These are phyloP conservation scores for Phlogophora meticulosa DNA, from an alignment of 2,888 invertebrate genomes.

Conservation along the genomic window DNA sequence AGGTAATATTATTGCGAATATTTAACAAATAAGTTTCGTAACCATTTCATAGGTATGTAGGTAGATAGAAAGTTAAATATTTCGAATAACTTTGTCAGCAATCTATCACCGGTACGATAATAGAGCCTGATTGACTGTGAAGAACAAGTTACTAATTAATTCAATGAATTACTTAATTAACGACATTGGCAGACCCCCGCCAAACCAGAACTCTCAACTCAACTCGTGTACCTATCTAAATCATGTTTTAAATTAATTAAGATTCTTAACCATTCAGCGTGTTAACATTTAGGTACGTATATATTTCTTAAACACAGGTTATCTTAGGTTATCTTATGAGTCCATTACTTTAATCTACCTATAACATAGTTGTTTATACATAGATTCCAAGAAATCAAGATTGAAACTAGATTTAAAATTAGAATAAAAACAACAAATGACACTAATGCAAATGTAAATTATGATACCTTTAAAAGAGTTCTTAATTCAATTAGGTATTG, in stretches of 20 bases:
- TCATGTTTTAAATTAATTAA: constrained; percentile 22
- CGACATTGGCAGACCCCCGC: constrained; percentile 24
- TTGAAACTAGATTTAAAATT: constrained; percentile 25
- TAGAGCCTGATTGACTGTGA: constrained; percentile 39
- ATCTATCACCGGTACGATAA: constrained; percentile 48
- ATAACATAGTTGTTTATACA: background rate
- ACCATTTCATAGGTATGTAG: constrained; percentile 17
- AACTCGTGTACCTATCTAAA: constrained; percentile 29
- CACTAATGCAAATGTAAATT: constrained; percentile 37
- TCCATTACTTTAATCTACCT: background rate
- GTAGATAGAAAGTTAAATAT: constrained; percentile 50
- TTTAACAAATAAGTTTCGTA: constrained; percentile 50
- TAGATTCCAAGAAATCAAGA: background rate
- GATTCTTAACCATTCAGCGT: constrained; percentile 15
- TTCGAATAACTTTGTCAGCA: constrained; percentile 39
- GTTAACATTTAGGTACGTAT: background rate
- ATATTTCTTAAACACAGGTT: constrained; percentile 1
- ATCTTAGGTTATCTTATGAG: too few species aligned
- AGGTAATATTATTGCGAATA: constrained; percentile 31
- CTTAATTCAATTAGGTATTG: constrained; percentile 51
- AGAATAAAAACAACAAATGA: background rate
- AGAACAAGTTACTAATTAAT: constrained; percentile 53
- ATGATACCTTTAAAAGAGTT: constrained; percentile 17
- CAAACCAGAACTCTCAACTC: constrained; percentile 25
- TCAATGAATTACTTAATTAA: constrained; percentile 58